These are phyloP conservation scores for Baronia brevicornis DNA, from an alignment of 2,888 invertebrate genomes.

Conservation along the genomic window DNA sequence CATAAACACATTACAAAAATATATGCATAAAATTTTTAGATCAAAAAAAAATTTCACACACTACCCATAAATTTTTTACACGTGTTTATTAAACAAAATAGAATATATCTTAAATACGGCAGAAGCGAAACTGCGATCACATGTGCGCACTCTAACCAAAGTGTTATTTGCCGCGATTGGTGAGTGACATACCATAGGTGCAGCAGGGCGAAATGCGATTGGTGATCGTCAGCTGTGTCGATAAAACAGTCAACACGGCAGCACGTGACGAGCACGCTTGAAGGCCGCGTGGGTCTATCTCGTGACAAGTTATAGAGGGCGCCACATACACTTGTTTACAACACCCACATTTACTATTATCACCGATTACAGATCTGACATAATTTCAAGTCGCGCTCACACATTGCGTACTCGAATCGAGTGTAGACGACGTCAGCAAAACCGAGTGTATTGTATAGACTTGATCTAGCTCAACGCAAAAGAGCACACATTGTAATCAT, in stretches of 20 bases:
- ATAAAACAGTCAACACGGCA: constrained; percentile 30
- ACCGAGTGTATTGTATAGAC: constrained; percentile 13
- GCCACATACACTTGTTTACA: constrained; percentile 44
- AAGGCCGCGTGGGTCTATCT: constrained; percentile 23
- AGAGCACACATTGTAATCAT: no score
- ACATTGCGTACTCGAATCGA: constrained; percentile 14
- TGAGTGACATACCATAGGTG: constrained; percentile 28
- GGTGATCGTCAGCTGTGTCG: constrained; percentile 30
- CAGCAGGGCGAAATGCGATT: constrained; percentile 32
- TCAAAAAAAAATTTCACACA: no score
- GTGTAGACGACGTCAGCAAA: constrained; percentile 13
- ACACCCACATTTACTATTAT: constrained; percentile 23
- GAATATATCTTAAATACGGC: constrained; percentile 16
- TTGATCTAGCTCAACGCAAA: constrained; percentile 7
- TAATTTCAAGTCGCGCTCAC: constrained; percentile 56
- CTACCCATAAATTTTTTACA: no score
- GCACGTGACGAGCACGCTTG: constrained; percentile 47
- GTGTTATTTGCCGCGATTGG: constrained; percentile 46
- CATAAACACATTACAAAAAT: no score
- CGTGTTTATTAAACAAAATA: neutral
- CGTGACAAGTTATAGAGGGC: constrained; percentile 36
- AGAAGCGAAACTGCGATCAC: constrained; percentile 43
- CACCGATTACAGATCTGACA: constrained; percentile 42
- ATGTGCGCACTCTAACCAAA: constrained; percentile 53
- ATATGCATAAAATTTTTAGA: no score